Evolutionary conservation across 2,113 vertebrate genomes (phyloP).

Genomic region (Polypterus bichir): DNA sequence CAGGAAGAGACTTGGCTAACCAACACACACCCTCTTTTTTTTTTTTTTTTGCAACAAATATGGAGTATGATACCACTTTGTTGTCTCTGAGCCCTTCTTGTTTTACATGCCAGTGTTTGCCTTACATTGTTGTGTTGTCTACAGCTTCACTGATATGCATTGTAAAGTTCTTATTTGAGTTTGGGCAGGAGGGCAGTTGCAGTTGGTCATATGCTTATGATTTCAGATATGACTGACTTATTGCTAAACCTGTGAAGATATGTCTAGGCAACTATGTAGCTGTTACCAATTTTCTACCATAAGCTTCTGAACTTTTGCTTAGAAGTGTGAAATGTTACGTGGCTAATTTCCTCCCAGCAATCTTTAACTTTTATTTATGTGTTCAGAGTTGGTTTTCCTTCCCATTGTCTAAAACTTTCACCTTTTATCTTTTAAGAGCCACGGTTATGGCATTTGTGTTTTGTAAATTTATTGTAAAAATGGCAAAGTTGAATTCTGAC

Average conservation of each 20-base stretch:
- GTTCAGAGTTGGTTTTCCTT: slow-evolving; percentile 39
- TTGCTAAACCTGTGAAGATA: slow-evolving; percentile 61
- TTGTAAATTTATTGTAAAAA: slow-evolving; percentile 89
- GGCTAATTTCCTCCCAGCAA: too few relatives aligned
- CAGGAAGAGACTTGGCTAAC: slow-evolving; percentile 26
- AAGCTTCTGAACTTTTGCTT: not conserved
- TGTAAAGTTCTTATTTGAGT: slow-evolving; percentile 27
- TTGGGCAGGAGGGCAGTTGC: slow-evolving; percentile 24
- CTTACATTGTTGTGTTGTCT: slow-evolving; percentile 48
- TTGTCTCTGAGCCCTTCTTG: slow-evolving; percentile 36
- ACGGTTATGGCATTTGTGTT: slow-evolving; percentile 64
- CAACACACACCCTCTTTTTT: slow-evolving; percentile 18
- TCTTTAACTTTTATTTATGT: slow-evolving; percentile 29
- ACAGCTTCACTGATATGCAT: slow-evolving; percentile 54
- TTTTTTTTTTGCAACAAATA: slow-evolving; percentile 31
- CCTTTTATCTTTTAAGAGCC: slow-evolving; percentile 54
- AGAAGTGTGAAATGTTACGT: not conserved
- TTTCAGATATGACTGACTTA: slow-evolving; percentile 25
- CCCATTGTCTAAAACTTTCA: slow-evolving; percentile 27
- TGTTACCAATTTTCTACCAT: slow-evolving; percentile 48
- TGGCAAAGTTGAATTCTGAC: slow-evolving; percentile 88
- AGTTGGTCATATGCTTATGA: slow-evolving; percentile 25
- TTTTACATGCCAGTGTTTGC: slow-evolving; percentile 48
- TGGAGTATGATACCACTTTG: slow-evolving; percentile 45
- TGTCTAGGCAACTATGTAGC: slow-evolving; percentile 54